Base-by-base conservation (phyloP, 1,140 invertebrate genomes). In the Gryllus bimaculatus region DNA sequence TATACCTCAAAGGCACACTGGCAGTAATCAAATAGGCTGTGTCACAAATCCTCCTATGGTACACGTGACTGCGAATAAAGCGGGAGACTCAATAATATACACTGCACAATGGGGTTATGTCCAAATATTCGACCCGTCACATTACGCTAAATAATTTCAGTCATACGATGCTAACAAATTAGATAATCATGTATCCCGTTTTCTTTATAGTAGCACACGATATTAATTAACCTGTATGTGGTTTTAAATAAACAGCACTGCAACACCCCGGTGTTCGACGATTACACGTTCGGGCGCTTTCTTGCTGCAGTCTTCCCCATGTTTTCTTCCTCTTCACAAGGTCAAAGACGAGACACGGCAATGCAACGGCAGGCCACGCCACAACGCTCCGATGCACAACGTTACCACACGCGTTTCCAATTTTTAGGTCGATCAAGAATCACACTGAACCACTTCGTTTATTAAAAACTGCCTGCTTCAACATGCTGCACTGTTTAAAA, bases 401-500 rank as follows among this genome's bases (percentile, higher is more conserved):
- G 18, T 7, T 1, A 66, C 54, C 10, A 66, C 54, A 66, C 54
- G 18, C 54, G 18, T 66, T 66, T 10, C 2, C 10, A 66, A 10
- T 13, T 18, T 13, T 66, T 66, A 10, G 18, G 10, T 3, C 54
- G 10, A 66, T 10, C 18, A 66, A 13, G 18, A 66, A 66, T 18
- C 18, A 13, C 54, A 66, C 54, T 66, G 18, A 13, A 13, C 54
- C 54, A 13, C 54, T 66, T 66, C 54, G 10, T 18, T 66, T 18
- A 18, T 13, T 66, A 10, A 13, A 66, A 66, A 18, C 54, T 66
- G 54, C 54, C 54, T 66, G 18, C 54, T 13, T 66, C 54, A 66
- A 66, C 54, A 66, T 39, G 26, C 54, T 13, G 54, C 18, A 13
- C 54, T 13, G 66, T 79, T 79, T 75, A 79, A 79, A 79, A 79